Percentiles rank a stretch among this genome's conserved stretches.
These are phyloP conservation scores for Phainopepla nitens DNA, from an alignment of 2,113 vertebrate species.

Conservation along the genomic window DNA sequence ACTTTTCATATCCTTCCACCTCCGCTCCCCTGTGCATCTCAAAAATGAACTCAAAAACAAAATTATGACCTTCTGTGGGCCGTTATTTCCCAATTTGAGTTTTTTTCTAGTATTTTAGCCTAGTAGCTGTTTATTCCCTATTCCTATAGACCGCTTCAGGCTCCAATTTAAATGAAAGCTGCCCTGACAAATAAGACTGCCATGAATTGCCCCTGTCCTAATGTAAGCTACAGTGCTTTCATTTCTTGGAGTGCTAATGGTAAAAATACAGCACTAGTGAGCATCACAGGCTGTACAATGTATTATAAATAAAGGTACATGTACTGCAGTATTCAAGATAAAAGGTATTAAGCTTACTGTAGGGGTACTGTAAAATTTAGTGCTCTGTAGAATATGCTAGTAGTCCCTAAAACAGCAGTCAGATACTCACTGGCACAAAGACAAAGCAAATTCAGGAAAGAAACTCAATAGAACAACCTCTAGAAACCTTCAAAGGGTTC, in stretches of 20 bases:
- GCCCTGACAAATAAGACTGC: neutral
- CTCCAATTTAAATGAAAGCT: neutral
- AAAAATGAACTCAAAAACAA: neutral
- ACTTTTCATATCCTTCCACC: neutral
- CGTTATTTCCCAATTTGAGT: neutral
- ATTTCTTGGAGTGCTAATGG: constrained; percentile 51
- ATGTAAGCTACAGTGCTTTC: neutral
- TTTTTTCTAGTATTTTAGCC: neutral
- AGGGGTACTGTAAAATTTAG: constrained; percentile 61
- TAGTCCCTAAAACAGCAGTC: constrained; percentile 37
- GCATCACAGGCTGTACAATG: constrained; percentile 31
- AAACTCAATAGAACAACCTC: constrained; percentile 11
- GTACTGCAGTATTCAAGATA: constrained; percentile 42
- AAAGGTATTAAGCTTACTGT: constrained; percentile 57
- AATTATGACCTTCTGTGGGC: neutral
- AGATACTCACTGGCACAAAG: constrained; percentile 14
- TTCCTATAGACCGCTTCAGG: neutral
- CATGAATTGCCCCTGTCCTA: neutral
- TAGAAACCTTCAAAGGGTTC: constrained; percentile 20
- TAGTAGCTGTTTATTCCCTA: neutral
- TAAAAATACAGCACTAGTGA: constrained; percentile 16
- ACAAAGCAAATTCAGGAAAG: constrained; percentile 27
- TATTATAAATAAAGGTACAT: constrained; percentile 58
- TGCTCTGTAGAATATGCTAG: constrained; percentile 56
- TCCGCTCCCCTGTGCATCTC: neutral